Percentiles rank a stretch among this genome's conserved stretches.
Evolutionary conservation across 2,797 vertebrate species (phyloP).

Genomic region (Falco novaeseelandiae): DNA sequence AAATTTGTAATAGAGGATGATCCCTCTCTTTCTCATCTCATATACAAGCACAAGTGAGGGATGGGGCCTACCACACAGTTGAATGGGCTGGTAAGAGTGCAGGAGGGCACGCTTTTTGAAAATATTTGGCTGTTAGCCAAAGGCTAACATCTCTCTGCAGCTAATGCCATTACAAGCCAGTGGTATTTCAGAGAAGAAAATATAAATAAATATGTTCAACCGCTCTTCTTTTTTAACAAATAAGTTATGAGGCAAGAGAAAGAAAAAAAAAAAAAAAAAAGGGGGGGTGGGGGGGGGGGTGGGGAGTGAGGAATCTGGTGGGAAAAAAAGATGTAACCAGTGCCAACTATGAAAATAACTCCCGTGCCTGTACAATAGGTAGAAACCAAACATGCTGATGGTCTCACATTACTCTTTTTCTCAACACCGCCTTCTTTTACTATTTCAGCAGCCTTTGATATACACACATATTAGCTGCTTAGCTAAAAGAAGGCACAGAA

Average conservation of each 20-base stretch:
- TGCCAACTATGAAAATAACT: neutral
- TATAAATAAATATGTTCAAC: neutral
- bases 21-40: neutral
- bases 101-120: neutral
- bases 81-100: neutral
- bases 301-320: neutral
- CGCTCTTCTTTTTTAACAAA: neutral
- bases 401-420: slow-evolving; percentile 16
- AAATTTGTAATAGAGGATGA: neutral
- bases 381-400: neutral
- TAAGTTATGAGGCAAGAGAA: neutral
- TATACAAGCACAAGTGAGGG: neutral
- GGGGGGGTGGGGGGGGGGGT: neutral
- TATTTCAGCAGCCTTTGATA: slow-evolving; percentile 25
- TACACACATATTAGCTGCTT: neutral
- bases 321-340: neutral
- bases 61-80: neutral
- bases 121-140: neutral
- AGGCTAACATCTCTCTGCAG: neutral
- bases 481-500: neutral
- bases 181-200: neutral
- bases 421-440: slow-evolving; percentile 17
- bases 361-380: neutral
- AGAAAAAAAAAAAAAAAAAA: neutral
- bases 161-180: neutral